Evolutionary conservation across 2,888 invertebrate genomes (phyloP), one percentile per base, ranked within the genome.

Genomic region (Tetragonisca angustula): DNA sequence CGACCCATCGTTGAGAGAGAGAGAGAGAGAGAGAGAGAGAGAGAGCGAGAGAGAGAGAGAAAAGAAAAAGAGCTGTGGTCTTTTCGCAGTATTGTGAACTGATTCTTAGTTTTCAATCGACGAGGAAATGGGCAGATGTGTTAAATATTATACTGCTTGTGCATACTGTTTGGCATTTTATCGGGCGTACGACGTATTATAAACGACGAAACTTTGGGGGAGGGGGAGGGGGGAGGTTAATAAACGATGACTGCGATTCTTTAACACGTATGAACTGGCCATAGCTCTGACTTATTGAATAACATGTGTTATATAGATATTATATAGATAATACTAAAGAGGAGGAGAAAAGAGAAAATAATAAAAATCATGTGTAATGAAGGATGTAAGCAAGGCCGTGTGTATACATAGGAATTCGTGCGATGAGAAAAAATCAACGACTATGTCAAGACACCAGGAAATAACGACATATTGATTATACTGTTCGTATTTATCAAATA

Each of bases 301-400:
- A 92, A 92, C 89, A 85, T 90, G 87, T 90, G 89, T 92, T 92
- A 92, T 91, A 91, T 92, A 91, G 84, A 90, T 91, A 91, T 91
- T 91, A 90, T 88, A 89, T 90, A 88, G 84, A 88, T 88, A 88
- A 90, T 89, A 90, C 86, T 89, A 89, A 87, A 83, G 86, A 82
- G 73, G 85, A 84, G 72, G 56, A 61, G 61, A 27, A 87, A 88
- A 80, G 71, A 77, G 70, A 77, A 82, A 85, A 83, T 76, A 85
- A 83, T 76, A 75, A 70, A 70, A 80, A 79, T 84, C 71, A 83
- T 76, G 69, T 76, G 75, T 82, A 79, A 84, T 76, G 72, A 76
- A 76, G 82, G 49, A 75, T 76, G 76, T 71, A 79, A 78, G 77
- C 80, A 80, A 85, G 75, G 75, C 84, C 85, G 87, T 88, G 87